Evolutionary conservation across 1,140 invertebrate species (phyloP), one percentile per base, ranked within the genome.

Genomic region (Ctenoplectra terminalis): DNA sequence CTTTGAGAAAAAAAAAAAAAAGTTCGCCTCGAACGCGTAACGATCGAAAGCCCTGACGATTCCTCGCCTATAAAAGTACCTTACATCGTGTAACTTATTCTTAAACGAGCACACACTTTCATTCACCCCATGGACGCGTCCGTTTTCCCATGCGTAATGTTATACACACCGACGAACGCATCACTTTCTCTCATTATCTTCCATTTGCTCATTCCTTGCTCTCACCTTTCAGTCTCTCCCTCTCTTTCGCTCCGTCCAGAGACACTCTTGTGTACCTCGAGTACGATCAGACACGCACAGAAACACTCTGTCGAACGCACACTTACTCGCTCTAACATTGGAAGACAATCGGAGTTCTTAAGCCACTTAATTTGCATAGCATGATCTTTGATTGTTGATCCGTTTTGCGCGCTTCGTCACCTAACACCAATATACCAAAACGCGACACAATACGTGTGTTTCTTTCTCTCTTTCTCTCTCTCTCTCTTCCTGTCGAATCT

Each of bases 261-360:
- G 26, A 40, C 40, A 56, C 3, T 7, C 23, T 56, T 11, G 52
- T 37, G 15, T 20, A 23, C 20, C 64, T 20, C 26, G 43, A 31
- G 9, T 15, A 58, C 29, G 13, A 40, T 29, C 29, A 8, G 34
- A 26, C 74, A 26, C 26, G 11, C 23, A 15, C 1, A 26, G n/a
- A 26, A 9, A 8, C n/a, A 15, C 46, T 15, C 46, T n/a, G 4
- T 15, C 11, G 11, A 40, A 31, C 66, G 72, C 70, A 63, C 37
- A 15, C 63, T 73, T 72, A 85, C 29, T 66, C 60, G 58, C 56
- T 82, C 76, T 79, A 72, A 80, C 81, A 87, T 88, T 89, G 90
- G 90, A 91, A 91, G 90, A 91, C 90, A 90, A 91, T 91, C 78
- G 86, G 66, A 88, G 81, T 87, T 87, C 54, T 64, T 61, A 61